These are phyloP conservation scores for Seriola rivoliana DNA, from an alignment of 2,113 vertebrate species.

Conservation along the genomic window DNA sequence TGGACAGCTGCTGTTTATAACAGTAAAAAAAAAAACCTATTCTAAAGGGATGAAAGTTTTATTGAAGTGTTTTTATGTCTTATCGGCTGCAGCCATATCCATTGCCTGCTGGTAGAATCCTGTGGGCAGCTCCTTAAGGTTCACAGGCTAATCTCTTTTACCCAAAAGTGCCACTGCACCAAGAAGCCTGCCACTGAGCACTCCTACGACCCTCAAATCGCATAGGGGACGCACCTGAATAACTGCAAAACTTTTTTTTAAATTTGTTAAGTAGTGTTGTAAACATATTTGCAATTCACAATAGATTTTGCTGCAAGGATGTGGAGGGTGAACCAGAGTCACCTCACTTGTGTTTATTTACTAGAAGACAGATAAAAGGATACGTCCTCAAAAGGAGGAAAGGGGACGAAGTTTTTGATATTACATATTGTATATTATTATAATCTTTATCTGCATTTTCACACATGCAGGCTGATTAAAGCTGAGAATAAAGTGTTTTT, in stretches of 20 bases:
- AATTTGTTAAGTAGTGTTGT: neutral
- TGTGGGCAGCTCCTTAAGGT: constrained; percentile 49
- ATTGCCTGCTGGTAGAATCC: constrained; percentile 60
- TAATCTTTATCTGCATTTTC: neutral
- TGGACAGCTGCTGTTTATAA: constrained; percentile 18
- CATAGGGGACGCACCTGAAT: neutral
- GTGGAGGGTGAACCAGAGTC: neutral
- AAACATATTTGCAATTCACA: neutral
- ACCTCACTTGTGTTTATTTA: neutral
- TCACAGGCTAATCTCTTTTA: constrained; percentile 65
- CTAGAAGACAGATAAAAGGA: too few relatives aligned
- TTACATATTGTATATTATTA: neutral
- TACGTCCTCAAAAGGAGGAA: neutral
- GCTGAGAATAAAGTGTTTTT: neutral
- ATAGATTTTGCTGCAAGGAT: neutral
- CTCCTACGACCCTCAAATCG: constrained; percentile 16
- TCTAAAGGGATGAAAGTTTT: constrained; percentile 62
- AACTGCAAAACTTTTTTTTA: neutral
- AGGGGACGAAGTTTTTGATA: neutral
- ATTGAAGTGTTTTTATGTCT: constrained; percentile 73
- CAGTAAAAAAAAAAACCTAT: constrained; percentile 1
- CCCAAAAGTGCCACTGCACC: constrained; percentile 26
- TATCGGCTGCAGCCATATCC: constrained; percentile 78
- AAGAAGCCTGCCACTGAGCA: constrained; percentile 23
- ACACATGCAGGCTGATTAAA: neutral